Evolutionary conservation across 2,888 invertebrate species (phyloP).

Genomic region (Drosophila anomalipes): DNA sequence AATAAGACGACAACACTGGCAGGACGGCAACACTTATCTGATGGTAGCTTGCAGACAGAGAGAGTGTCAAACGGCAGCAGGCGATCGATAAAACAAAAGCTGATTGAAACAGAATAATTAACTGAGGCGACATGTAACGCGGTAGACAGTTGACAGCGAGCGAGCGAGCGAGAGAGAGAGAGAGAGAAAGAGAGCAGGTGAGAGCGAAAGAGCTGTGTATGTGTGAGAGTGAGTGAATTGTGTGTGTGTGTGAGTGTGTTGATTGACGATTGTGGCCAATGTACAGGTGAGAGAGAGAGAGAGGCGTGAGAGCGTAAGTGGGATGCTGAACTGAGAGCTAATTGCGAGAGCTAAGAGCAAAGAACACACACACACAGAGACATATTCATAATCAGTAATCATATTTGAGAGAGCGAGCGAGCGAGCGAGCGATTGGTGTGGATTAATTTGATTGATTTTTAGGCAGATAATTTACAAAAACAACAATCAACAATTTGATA

Average conservation of each 20-base stretch:
- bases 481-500: constrained; percentile 75
- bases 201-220: constrained; percentile 15
- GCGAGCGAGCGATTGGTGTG: constrained; percentile 21
- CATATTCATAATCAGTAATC: constrained; percentile 24
- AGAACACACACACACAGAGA: constrained; percentile 5
- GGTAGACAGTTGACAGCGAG: constrained; percentile 19
- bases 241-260: background rate
- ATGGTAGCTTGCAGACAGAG: constrained; percentile 2
- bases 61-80: constrained; percentile 24
- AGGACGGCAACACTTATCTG: constrained; percentile 58
- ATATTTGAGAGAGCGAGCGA: constrained; percentile 21
- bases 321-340: constrained; percentile 29
- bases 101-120: constrained; percentile 12
- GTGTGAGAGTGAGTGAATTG: background rate
- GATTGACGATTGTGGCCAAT: constrained; percentile 10
- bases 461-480: constrained; percentile 84
- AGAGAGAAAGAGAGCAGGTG: constrained; percentile 7
- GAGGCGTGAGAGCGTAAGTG: constrained; percentile 21
- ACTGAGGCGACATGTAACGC: constrained; percentile 14
- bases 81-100: constrained; percentile 33
- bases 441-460: constrained; percentile 45
- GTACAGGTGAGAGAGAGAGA: constrained; percentile 24
- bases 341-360: background rate
- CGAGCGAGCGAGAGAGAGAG: background rate
- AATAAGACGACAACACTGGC: constrained; percentile 69